These are phyloP conservation scores for Vidua macroura DNA, from an alignment of 2,113 vertebrate genomes.

Conservation along the genomic window DNA sequence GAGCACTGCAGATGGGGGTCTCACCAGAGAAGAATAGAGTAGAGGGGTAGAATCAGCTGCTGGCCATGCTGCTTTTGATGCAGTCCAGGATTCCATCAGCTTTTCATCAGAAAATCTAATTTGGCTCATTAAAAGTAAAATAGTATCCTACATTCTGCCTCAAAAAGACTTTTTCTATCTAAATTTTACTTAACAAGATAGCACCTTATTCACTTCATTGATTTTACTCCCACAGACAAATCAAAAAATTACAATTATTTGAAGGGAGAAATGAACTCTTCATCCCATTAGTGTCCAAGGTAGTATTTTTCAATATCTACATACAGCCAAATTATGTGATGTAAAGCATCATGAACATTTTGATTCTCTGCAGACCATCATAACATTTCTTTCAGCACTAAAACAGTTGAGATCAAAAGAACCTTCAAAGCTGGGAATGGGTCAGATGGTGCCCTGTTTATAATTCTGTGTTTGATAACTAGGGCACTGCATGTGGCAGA, in stretches of 20 bases:
- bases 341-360: neutral
- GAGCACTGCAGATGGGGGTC: neutral
- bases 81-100: neutral
- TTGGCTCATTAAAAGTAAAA: neutral
- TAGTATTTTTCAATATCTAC: neutral
- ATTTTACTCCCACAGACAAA: neutral
- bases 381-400: neutral
- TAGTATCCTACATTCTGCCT: neutral
- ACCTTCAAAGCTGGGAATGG: neutral
- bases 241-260: neutral
- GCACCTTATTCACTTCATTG: neutral
- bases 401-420: neutral
- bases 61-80: neutral
- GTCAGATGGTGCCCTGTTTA: neutral
- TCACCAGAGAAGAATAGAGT: neutral
- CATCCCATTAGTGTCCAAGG: neutral
- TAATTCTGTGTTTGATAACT: neutral
- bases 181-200: neutral
- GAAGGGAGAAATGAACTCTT: neutral
- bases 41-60: neutral
- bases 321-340: neutral
- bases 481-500: neutral
- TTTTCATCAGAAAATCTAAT: neutral
- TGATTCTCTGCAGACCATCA: neutral
- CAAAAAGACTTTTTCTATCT: neutral